Percentiles rank a stretch among this genome's conserved stretches.
Evolutionary conservation across 1,140 invertebrate species (phyloP).

Genomic region (Euborellia annulipes): DNA sequence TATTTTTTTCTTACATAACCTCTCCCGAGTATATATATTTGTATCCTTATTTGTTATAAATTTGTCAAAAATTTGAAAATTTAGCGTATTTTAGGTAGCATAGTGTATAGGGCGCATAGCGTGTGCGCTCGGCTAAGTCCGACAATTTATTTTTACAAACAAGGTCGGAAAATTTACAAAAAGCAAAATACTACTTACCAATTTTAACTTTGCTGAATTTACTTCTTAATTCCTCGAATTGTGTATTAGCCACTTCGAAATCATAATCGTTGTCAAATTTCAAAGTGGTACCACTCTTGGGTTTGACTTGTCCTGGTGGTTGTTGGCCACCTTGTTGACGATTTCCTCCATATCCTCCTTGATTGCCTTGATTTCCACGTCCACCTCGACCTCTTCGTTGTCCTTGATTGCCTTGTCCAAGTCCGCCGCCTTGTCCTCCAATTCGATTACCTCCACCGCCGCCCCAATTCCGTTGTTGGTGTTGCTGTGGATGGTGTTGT

Average conservation of each 20-base stretch:
- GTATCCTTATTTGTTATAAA: too few species aligned
- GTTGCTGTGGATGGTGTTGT: conserved; percentile 20
- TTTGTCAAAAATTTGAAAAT: too few species aligned
- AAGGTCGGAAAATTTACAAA: too few species aligned
- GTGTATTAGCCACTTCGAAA: conserved; percentile 92
- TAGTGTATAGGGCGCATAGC: conserved; percentile 8
- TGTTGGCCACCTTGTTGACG: conserved; percentile 10
- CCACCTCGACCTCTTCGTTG: conserved; percentile 20
- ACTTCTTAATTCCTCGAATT: conserved; percentile 81
- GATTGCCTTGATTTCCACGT: conserved; percentile 20
- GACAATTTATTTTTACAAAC: conserved; percentile 6
- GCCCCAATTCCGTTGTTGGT: conserved; percentile 10
- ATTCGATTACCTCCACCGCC: conserved; percentile 4
- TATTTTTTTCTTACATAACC: too few species aligned
- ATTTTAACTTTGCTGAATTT: conserved; percentile 75
- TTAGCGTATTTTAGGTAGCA: conserved; percentile 23
- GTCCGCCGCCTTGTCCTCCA: neutral
- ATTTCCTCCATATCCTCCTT: conserved; percentile 15
- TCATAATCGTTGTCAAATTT: conserved; percentile 95
- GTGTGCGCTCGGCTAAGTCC: too few species aligned
- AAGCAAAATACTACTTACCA: conserved; percentile 25
- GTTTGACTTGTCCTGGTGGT: conserved; percentile 21
- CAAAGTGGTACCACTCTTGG: conserved; percentile 44
- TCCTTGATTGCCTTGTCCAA: conserved; percentile 5
- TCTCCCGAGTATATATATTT: too few species aligned